These are phyloP conservation scores for Mechanitis messenoides DNA, from an alignment of 2,888 invertebrate species.

Conservation along the genomic window DNA sequence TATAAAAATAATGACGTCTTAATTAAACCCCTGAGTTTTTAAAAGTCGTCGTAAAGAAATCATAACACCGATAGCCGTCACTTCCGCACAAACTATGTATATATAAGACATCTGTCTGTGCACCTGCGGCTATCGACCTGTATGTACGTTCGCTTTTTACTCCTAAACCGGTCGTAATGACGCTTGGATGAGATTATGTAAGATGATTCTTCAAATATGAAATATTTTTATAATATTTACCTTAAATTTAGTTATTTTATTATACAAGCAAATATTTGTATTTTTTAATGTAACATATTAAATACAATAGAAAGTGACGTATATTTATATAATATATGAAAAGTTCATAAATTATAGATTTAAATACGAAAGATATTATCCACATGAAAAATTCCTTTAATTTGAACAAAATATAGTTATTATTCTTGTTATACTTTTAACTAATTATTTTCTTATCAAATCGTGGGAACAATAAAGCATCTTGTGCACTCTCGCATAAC, in stretches of 20 bases:
- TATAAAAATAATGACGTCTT: not conserved
- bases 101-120: constrained; percentile 31
- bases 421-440: too few species aligned
- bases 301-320: too few species aligned
- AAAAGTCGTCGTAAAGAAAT: constrained; percentile 2
- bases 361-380: too few species aligned
- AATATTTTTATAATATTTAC: constrained; percentile 8
- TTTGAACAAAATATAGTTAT: too few species aligned
- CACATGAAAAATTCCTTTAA: too few species aligned
- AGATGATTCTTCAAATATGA: constrained; percentile 15
- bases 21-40: not conserved
- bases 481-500: constrained; percentile 34
- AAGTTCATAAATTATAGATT: too few species aligned
- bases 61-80: constrained; percentile 15
- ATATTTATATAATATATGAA: too few species aligned
- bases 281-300: too few species aligned
- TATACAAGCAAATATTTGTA: too few species aligned
- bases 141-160: constrained; percentile 63
- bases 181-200: constrained; percentile 36
- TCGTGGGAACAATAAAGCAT: constrained; percentile 8
- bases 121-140: constrained; percentile 71
- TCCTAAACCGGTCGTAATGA: constrained; percentile 53
- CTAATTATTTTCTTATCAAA: not conserved
- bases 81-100: constrained; percentile 25
- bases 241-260: not conserved